Evolutionary conservation across 2,888 invertebrate species (phyloP), one percentile per base, ranked within the genome.

Genomic region (Steinernema carpocapsae): DNA sequence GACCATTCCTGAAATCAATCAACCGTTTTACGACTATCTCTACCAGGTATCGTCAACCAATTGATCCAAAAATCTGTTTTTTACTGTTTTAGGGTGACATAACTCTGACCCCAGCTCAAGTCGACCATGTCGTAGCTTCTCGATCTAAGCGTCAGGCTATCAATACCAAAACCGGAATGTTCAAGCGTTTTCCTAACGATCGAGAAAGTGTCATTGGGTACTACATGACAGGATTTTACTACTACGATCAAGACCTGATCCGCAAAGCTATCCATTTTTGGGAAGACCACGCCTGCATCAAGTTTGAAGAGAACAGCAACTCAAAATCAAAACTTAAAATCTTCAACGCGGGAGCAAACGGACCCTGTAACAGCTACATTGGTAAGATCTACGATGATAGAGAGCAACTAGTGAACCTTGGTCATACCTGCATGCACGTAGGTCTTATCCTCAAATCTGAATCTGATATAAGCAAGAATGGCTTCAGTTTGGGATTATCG

Each of bases 331-430:
- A 72, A 19, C 70, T 85, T n/a, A 72, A 75, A 6, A 77, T 84
- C 71, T 84, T 84, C 77, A 37, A 37, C 73, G 74, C 12, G 85
- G 85, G 12, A 74, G 76, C 22, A 84, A 83, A 19, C 10, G 37
- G 37, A 37, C 37, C 37, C 37, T 86, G 84, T 70, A 84, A 80
- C 75, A 84, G 83, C 29, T 83, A 84, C 46, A 83, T 85, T 12
- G 85, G 85, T 22, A 78, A 74, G 71, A 78, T 81, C 46, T 74
- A 52, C 24, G 56, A 52, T 1, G 78, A 80, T 0, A 80, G 81
- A 10, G 77, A 78, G 32, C 85, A 87, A 76, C 83, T 83, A 7
- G 74, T 87, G n/a, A 85, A 85, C 0, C 76, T 87, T 10, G 86
- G 86, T 29, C 59, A 74, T 7, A 84, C 85, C 1, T 85, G 86